Percentiles rank a stretch among this genome's conserved stretches.
These are phyloP conservation scores for Sphaerodactylus townsendi DNA, from an alignment of 2,113 vertebrate species.

Conservation along the genomic window DNA sequence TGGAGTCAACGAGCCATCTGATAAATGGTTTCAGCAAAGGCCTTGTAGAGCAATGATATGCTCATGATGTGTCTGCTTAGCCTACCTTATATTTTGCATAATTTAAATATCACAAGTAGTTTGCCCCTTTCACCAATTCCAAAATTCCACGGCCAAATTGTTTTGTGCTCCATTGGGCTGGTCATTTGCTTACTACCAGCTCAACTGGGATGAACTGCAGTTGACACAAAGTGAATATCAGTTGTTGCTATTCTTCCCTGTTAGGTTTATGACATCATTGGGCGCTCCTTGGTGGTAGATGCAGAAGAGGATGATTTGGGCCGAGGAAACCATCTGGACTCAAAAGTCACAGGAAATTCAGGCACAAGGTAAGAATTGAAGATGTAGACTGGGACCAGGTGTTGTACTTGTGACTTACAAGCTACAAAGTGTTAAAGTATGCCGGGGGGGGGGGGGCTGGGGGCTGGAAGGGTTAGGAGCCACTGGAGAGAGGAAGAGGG, in stretches of 20 bases:
- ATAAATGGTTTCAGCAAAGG: background rate
- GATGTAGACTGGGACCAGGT: background rate
- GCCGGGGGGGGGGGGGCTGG: background rate
- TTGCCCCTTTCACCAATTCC: background rate
- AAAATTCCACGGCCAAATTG: too few relatives aligned
- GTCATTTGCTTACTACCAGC: too few relatives aligned
- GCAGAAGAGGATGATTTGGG: conserved; percentile 88
- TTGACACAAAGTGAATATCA: too few relatives aligned
- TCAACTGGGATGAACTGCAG: too few relatives aligned
- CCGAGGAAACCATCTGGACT: conserved; percentile 78
- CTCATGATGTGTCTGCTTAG: too few relatives aligned
- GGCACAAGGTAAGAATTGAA: conserved; percentile 78
- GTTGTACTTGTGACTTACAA: background rate
- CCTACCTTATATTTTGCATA: background rate
- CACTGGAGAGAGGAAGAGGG: too few relatives aligned
- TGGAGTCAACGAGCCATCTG: background rate
- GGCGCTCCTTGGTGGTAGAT: conserved; percentile 89
- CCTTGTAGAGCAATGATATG: too few relatives aligned
- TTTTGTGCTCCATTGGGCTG: too few relatives aligned
- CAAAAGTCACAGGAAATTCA: conserved; percentile 86
- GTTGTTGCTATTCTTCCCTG: background rate
- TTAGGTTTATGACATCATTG: conserved; percentile 90
- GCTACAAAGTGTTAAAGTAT: too few relatives aligned
- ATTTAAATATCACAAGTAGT: background rate
- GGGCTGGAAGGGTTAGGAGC: too few relatives aligned